A percentile compares a stretch with the other conserved stretches of the same genome.
Conservation (phyloP, 2,888 invertebrate genomes). For the Melinopterus prodromus region DNA sequence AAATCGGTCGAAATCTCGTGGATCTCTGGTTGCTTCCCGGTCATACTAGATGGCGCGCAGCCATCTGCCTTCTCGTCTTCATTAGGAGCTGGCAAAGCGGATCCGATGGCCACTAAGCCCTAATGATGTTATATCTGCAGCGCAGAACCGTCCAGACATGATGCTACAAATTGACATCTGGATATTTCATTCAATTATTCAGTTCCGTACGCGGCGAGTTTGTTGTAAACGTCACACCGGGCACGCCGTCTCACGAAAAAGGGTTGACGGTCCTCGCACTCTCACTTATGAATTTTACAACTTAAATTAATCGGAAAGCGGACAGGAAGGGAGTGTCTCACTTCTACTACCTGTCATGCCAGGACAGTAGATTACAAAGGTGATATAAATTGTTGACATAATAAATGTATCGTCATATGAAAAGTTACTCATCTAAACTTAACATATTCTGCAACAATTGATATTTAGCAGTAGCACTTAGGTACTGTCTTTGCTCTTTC, state of each 20-base stretch:
- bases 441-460: too few relatives aligned
- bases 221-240: slow-evolving; percentile 34
- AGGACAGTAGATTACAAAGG: too few relatives aligned
- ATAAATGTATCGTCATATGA: too few relatives aligned
- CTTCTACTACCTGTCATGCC: background rate
- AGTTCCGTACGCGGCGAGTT: slow-evolving; percentile 38
- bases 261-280: slow-evolving; percentile 14
- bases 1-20: background rate
- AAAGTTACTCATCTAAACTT: too few relatives aligned
- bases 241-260: slow-evolving; percentile 14
- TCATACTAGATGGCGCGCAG: background rate
- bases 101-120: slow-evolving; percentile 51
- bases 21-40: background rate
- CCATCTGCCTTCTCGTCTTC: slow-evolving; percentile 42
- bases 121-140: slow-evolving; percentile 54
- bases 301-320: background rate
- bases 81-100: slow-evolving; percentile 51
- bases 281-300: background rate
- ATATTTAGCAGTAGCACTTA: too few relatives aligned
- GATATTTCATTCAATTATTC: slow-evolving; percentile 54
- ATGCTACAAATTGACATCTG: slow-evolving; percentile 54
- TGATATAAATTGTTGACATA: too few relatives aligned
- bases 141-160: slow-evolving; percentile 47
- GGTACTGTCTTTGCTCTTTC: too few relatives aligned
- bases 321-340: background rate